These are phyloP conservation scores for Eilema griseolum DNA, from an alignment of 2,888 invertebrate genomes.

Conservation along the genomic window DNA sequence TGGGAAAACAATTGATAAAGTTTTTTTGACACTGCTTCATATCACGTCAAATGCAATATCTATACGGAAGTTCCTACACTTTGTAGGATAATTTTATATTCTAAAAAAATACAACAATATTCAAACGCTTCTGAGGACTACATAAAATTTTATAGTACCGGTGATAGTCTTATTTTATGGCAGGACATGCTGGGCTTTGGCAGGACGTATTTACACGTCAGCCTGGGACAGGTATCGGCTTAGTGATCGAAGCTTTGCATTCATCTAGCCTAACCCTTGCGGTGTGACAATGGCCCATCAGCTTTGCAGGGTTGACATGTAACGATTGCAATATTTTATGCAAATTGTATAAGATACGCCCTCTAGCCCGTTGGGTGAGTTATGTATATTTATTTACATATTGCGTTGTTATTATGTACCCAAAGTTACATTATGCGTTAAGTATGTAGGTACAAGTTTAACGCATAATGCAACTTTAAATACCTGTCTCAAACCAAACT, in stretches of 20 bases:
- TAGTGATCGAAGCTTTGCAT: conserved; percentile 69
- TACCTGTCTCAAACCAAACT: conserved; percentile 10
- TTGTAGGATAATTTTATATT: conserved; percentile 1
- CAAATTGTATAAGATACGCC: conserved; percentile 54
- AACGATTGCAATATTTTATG: conserved; percentile 73
- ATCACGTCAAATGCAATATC: background rate
- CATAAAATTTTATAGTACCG: conserved; percentile 40
- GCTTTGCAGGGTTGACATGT: conserved; percentile 61
- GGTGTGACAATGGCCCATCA: conserved; percentile 72
- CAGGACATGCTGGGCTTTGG: conserved; percentile 40
- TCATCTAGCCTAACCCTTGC: conserved; percentile 77
- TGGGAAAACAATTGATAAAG: background rate
- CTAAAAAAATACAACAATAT: conserved; percentile 2
- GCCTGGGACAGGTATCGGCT: conserved; percentile 67
- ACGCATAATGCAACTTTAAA: conserved; percentile 37
- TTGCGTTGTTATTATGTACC: background rate
- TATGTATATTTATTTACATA: conserved; percentile 32
- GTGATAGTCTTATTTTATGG: conserved; percentile 43
- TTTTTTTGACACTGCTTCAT: background rate
- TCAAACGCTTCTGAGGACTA: background rate
- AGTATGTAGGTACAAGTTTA: conserved; percentile 17
- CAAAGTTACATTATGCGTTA: background rate
- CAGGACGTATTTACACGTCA: conserved; percentile 68
- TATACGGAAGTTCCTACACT: background rate
- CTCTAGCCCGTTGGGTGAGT: conserved; percentile 26